Evolutionary conservation across 2,797 vertebrate species (phyloP), one percentile per base, ranked within the genome.

Genomic region (Yasuhikotakia modesta): DNA sequence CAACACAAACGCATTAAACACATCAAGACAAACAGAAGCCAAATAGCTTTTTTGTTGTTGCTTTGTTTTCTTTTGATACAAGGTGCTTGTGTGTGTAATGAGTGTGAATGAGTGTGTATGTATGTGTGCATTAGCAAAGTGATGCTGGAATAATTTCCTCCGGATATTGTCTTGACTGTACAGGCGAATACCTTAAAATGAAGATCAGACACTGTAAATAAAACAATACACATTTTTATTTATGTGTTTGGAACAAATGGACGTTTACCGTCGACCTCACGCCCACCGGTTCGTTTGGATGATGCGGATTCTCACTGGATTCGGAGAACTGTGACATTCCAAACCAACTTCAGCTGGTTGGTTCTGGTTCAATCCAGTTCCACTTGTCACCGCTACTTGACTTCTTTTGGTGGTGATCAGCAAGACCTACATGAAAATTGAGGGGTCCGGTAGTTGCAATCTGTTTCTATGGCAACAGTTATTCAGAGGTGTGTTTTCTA

Each of bases 151-250:
- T 66, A 60, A 66, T 73, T 46, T 45, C 53, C 32, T 21, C 35
- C 5, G 24, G 30, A 43, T 55, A 66, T 79, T 79, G 71, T 71
- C 10, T 52, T 22, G 70, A 75, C 67, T 73, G 65, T 64, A 70
- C 32, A 27, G 67, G 80, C 73, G 22, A n/a, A 65, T 1, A 70
- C n/a, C 3, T 72, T 68, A 14, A 60, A n/a, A 58, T 11, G 58
- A 69, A 79, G 63, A 24, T 66, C 32, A 48, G 46, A 80, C 70
- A 73, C 73, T 71, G 45, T 79, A 79, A 76, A 82, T 75, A 80
- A 78, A 61, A 82, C 57, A 77, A 82, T 50, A 78, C 78, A 30
- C 21, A 32, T n/a, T 24, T 45, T 67, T 65, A 74, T 73, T 68
- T 68, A 68, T 68, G 43, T 24, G 65, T 55, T 35, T 32, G 32